Evolutionary conservation across 2,888 invertebrate genomes (phyloP).

Genomic region (Timandra comae): DNA sequence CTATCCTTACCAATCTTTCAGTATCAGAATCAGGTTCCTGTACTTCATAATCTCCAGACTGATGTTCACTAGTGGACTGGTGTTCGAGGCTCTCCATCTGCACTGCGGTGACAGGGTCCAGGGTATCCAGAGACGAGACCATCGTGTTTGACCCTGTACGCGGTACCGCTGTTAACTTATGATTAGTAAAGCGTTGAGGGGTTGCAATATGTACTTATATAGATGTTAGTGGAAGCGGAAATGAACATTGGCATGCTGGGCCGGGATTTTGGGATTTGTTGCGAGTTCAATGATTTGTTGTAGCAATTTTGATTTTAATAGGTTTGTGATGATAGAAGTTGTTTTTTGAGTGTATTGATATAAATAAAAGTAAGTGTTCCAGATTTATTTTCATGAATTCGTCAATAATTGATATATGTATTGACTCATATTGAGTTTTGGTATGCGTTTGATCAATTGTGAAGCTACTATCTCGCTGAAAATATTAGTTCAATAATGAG

Average conservation of each 20-base stretch:
- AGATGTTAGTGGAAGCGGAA: constrained; percentile 18
- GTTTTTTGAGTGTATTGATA: too few species aligned
- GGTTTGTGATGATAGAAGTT: too few species aligned
- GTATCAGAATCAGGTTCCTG: constrained; percentile 71
- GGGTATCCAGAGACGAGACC: constrained; percentile 85
- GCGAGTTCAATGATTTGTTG: too few species aligned
- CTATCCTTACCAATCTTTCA: constrained; percentile 63
- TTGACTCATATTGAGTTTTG: too few species aligned
- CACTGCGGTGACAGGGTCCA: constrained; percentile 76
- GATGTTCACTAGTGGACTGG: constrained; percentile 65
- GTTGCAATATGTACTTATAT: constrained; percentile 34
- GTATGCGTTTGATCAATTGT: too few species aligned
- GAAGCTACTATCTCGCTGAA: too few species aligned
- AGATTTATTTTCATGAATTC: too few species aligned
- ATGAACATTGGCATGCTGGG: constrained; percentile 10
- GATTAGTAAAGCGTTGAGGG: constrained; percentile 70
- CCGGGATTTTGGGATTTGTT: not conserved
- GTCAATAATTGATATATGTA: too few species aligned
- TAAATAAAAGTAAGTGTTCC: too few species aligned
- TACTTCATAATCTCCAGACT: constrained; percentile 63
- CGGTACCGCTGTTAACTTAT: constrained; percentile 71
- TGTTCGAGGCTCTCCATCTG: constrained; percentile 70
- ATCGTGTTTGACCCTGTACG: constrained; percentile 87
- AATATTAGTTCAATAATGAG: too few species aligned
- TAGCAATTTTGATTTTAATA: too few species aligned